Percentiles rank a stretch among this genome's conserved stretches.
Conservation (phyloP, 2,888 invertebrate species). For the Notodonta dromedarius region DNA sequence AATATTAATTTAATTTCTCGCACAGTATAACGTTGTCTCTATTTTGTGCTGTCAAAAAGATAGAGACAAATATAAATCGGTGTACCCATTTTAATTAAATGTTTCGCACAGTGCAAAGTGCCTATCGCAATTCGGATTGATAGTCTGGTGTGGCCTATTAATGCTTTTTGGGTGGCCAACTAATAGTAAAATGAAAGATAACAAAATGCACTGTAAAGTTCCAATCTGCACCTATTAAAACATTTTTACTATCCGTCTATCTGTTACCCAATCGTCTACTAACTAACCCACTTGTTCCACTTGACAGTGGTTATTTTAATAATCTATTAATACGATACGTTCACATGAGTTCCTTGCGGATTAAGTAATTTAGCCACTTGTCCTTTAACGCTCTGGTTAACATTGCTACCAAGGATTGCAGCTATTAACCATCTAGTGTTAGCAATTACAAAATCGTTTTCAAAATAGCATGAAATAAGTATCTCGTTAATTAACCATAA, state of each 20-base stretch:
- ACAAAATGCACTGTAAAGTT: not conserved
- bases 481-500: conserved; percentile 41
- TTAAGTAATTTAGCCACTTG: conserved; percentile 44
- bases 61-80: too few species aligned
- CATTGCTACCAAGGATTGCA: conserved; percentile 65
- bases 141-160: too few species aligned
- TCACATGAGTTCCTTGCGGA: conserved; percentile 38
- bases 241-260: not conserved
- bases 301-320: conserved; percentile 33
- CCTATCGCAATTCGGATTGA: too few species aligned
- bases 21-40: too few species aligned
- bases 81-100: too few species aligned
- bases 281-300: conserved; percentile 16
- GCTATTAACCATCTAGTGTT: conserved; percentile 41
- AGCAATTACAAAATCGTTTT: conserved; percentile 52
- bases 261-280: not conserved
- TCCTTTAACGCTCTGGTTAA: conserved; percentile 74
- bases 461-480: conserved; percentile 50
- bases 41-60: too few species aligned
- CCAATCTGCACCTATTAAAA: not conserved
- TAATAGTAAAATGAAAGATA: too few species aligned
- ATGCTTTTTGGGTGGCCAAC: too few species aligned
- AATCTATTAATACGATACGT: conserved; percentile 23
- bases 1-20: too few species aligned
- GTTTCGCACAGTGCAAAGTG: too few species aligned